phyloP scores from a whole-genome alignment of 2,888 invertebrate species.

The Lepidocyrtinus sp. region DNA sequence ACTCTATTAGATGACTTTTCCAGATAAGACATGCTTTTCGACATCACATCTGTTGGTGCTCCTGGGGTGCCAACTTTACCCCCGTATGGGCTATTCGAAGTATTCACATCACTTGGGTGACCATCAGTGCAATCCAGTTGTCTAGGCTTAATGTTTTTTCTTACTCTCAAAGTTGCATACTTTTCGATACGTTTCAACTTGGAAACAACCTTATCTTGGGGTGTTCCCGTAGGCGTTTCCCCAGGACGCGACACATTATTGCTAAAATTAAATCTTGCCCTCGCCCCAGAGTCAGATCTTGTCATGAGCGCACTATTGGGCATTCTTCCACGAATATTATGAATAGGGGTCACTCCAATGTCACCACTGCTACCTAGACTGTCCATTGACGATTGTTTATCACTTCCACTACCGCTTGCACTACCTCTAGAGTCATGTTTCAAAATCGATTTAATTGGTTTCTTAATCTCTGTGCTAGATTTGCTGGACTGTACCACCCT shows the following conservation, averaged over 20 bases:
- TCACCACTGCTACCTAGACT: conserved; percentile 67
- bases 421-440: conserved; percentile 66
- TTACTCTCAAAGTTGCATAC: conserved; percentile 67
- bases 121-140: conserved; percentile 56
- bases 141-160: conserved; percentile 57
- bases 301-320: conserved; percentile 57
- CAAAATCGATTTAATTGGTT: conserved; percentile 69
- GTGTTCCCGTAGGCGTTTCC: conserved; percentile 29
- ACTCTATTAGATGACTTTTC: conserved; percentile 65
- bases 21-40: conserved; percentile 69
- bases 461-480: conserved; percentile 64
- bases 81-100: neutral
- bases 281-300: conserved; percentile 63
- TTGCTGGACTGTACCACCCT: conserved; percentile 65
- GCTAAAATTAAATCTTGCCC: conserved; percentile 65
- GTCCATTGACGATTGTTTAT: conserved; percentile 69
- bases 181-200: conserved; percentile 68
- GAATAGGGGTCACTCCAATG: conserved; percentile 51
- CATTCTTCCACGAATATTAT: conserved; percentile 42
- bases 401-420: conserved; percentile 67
- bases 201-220: conserved; percentile 61
- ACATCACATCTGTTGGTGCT: conserved; percentile 64
- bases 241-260: conserved; percentile 18
- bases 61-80: conserved; percentile 50
- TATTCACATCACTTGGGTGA: conserved; percentile 21